Conservation (phyloP, 2,113 vertebrate species). For the Apus apus region DNA sequence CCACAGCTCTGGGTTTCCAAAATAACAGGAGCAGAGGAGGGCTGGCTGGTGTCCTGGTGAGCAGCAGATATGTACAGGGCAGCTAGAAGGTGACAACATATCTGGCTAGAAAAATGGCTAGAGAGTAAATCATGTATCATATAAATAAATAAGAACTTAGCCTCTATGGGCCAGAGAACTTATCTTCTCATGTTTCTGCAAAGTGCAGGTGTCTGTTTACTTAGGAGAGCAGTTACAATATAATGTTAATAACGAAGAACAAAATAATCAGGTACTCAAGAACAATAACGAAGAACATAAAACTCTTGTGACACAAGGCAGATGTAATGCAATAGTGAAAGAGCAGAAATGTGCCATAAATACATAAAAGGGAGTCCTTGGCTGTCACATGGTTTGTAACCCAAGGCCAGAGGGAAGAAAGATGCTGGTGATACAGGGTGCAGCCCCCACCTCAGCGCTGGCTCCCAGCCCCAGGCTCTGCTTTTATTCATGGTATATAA, state of each 20-base stretch:
- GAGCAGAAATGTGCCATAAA: neutral
- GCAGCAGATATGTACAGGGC: neutral
- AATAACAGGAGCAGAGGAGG: conserved; percentile 3
- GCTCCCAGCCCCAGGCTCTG: neutral
- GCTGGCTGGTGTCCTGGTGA: conserved; percentile 11
- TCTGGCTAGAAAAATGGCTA: neutral
- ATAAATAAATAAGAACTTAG: conserved; percentile 1
- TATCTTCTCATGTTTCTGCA: neutral
- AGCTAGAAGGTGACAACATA: neutral
- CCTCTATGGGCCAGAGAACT: neutral
- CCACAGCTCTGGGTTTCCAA: conserved; percentile 25
- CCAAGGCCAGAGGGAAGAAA: neutral
- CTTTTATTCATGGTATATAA: neutral
- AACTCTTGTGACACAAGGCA: neutral
- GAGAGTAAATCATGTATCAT: neutral
- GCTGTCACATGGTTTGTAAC: neutral
- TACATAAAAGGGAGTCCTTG: neutral
- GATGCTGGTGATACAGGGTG: fast-evolving
- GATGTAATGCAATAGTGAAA: neutral
- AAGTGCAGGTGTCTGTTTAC: conserved; percentile 39
- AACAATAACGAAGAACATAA: neutral
- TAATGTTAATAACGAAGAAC: neutral
- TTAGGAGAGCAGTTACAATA: conserved; percentile 10
- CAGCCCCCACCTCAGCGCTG: neutral
- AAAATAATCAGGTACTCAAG: neutral